phyloP scores from a whole-genome alignment of 2,113 vertebrate species.

The Paralichthys olivaceus region DNA sequence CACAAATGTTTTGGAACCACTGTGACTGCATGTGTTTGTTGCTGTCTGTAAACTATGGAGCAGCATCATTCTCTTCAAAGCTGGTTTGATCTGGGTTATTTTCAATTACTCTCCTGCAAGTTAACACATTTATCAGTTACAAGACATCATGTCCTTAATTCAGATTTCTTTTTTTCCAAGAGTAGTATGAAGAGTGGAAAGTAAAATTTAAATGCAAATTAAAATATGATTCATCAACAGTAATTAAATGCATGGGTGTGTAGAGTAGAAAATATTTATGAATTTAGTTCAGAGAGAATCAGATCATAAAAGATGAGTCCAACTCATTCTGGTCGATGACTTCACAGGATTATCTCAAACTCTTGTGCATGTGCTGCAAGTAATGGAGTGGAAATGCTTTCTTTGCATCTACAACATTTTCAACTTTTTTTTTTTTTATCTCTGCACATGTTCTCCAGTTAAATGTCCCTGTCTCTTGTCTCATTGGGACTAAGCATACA shows the following conservation, averaged over 20 bases:
- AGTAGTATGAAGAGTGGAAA: not conserved
- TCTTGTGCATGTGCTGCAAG: not conserved
- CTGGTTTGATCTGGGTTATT: no score
- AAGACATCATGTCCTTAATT: not conserved
- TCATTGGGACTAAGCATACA: not conserved
- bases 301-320: not conserved
- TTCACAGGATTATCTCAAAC: not conserved
- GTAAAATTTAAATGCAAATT: not conserved
- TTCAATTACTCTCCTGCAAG: not conserved
- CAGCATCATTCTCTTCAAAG: not conserved
- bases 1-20: not conserved
- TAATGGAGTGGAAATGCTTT: not conserved
- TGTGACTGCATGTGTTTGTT: not conserved
- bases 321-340: no score
- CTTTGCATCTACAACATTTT: not conserved
- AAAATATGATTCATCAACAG: not conserved
- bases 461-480: not conserved
- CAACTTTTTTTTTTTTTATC: not conserved
- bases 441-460: not conserved
- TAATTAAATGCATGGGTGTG: not conserved
- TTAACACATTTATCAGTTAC: not conserved
- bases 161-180: no score
- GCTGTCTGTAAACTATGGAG: not conserved
- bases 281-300: not conserved
- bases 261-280: not conserved